A percentile compares a stretch with the other conserved stretches of the same genome.
Evolutionary conservation across 1,140 invertebrate species (phyloP).

Genomic region (Euwallacea fornicatus): DNA sequence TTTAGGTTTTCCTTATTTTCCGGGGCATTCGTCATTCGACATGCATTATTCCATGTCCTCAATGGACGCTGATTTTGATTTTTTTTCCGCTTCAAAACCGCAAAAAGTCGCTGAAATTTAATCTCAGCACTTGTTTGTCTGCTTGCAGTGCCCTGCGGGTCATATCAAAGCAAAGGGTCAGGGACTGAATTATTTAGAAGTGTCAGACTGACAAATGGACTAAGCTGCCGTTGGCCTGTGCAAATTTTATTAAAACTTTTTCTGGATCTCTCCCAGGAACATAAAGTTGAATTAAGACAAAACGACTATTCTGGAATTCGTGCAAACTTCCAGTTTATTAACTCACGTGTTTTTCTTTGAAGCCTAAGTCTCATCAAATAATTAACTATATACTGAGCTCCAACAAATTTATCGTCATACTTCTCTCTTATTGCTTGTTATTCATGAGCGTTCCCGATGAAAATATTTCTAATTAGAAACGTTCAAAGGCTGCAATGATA

Average conservation of each 20-base stretch:
- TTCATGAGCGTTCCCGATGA: neutral
- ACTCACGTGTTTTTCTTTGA: neutral
- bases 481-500: too few species aligned
- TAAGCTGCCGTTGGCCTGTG: constrained; percentile 14
- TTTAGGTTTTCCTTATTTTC: constrained; percentile 45
- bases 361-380: neutral
- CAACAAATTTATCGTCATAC: neutral
- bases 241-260: constrained; percentile 32
- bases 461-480: neutral
- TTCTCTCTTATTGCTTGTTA: neutral
- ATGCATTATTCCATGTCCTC: constrained; percentile 39
- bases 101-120: too few species aligned
- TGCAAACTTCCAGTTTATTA: constrained; percentile 18
- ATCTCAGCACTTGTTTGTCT: too few species aligned
- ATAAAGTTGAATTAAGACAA: constrained; percentile 31
- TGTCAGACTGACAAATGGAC: constrained; percentile 25
- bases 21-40: constrained; percentile 35
- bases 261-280: constrained; percentile 11
- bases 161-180: neutral
- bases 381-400: neutral
- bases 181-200: constrained; percentile 27
- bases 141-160: too few species aligned
- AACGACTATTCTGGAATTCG: neutral
- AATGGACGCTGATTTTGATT: constrained; percentile 13
- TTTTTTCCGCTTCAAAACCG: neutral